A percentile compares a stretch with the other conserved stretches of the same genome.
Conservation (phyloP, 2,888 invertebrate species). For the Odontothrips loti region DNA sequence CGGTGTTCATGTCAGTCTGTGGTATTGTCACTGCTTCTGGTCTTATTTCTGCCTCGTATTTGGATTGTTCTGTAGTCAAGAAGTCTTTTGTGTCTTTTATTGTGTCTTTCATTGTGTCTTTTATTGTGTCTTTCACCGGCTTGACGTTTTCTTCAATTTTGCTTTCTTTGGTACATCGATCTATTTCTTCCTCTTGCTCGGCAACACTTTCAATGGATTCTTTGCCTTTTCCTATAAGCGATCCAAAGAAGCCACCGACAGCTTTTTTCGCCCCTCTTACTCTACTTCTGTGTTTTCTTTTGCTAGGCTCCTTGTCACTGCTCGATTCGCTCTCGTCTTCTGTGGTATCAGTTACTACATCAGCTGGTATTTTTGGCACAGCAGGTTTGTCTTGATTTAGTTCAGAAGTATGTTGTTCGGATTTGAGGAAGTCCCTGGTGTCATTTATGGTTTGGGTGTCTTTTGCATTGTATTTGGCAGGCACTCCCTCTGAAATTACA, state of each 20-base stretch:
- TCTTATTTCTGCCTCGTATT: conserved; percentile 11
- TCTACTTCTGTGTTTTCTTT: conserved; percentile 12
- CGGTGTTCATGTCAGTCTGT: background rate
- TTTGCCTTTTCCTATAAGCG: background rate
- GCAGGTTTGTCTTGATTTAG: background rate
- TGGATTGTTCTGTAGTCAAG: background rate
- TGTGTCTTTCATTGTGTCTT: conserved; percentile 34
- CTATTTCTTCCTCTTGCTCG: background rate
- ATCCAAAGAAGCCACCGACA: background rate
- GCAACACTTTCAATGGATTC: conserved; percentile 17
- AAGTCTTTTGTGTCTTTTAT: conserved; percentile 30
- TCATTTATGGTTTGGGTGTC: too few species aligned
- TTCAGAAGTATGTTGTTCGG: conserved; percentile 23
- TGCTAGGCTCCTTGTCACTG: conserved; percentile 17
- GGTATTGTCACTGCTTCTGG: background rate
- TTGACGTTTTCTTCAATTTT: background rate
- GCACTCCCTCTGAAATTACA: conserved; percentile 34
- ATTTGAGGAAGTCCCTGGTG: conserved; percentile 33
- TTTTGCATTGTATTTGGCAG: background rate
- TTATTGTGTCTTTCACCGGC: background rate
- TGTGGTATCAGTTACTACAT: background rate
- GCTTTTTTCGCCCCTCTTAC: background rate
- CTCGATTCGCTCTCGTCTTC: background rate
- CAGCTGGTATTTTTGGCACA: background rate
- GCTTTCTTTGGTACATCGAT: background rate